Conservation (phyloP, 2,113 vertebrate genomes). For the Corythornis madagascariensis region DNA sequence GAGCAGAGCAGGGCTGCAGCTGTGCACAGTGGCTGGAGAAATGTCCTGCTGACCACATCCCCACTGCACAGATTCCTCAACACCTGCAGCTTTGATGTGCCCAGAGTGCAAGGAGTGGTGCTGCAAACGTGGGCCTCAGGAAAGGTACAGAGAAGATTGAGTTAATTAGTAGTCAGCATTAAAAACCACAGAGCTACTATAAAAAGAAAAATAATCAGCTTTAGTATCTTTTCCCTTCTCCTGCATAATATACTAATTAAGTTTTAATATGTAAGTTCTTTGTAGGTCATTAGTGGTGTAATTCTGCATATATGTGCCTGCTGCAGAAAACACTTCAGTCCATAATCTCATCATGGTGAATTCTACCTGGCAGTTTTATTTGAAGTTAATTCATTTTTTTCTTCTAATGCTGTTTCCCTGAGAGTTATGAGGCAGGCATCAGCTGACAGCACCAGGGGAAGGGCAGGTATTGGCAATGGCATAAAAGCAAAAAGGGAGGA, state of each 20-base stretch:
- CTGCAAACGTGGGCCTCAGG: neutral
- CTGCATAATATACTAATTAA: conserved; percentile 31
- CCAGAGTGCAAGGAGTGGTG: neutral
- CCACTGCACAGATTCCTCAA: rapidly evolving
- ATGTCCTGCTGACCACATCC: neutral
- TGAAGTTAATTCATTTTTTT: conserved; percentile 70
- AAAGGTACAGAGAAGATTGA: neutral
- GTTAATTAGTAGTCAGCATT: neutral
- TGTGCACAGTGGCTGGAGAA: neutral
- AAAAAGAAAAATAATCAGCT: neutral
- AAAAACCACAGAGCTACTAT: neutral
- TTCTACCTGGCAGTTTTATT: conserved; percentile 74
- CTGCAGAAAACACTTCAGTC: conserved; percentile 8
- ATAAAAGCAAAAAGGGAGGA: conserved; percentile 65
- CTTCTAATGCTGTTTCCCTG: conserved; percentile 53
- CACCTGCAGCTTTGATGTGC: neutral
- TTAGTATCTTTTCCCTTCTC: neutral
- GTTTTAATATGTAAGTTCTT: conserved; percentile 31
- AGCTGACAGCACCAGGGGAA: conserved; percentile 60
- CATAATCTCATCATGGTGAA: conserved; percentile 45
- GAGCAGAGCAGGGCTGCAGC: neutral
- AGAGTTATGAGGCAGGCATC: conserved; percentile 69
- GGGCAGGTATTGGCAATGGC: conserved; percentile 64
- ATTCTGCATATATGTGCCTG: conserved; percentile 12
- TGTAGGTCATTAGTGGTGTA: conserved; percentile 15